Percentiles rank a stretch among this genome's conserved stretches.
phyloP scores from a whole-genome alignment of 37 sponge, comb jelly and placozoan species.

The Dysidea cf. avara region DNA sequence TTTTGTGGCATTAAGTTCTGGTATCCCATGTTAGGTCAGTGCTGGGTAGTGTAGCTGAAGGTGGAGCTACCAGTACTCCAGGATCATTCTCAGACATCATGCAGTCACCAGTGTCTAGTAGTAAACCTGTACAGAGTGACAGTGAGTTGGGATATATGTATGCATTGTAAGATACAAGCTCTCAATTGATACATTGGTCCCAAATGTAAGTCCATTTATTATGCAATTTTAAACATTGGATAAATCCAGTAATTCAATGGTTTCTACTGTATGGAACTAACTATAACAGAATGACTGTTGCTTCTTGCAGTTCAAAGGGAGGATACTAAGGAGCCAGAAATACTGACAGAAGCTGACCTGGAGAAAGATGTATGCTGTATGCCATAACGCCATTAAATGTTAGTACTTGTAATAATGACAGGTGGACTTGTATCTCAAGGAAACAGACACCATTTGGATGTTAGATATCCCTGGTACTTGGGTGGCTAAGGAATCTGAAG shows the following conservation, averaged over 20 bases:
- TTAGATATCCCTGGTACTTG: constrained; percentile 79
- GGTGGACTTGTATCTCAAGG: constrained; percentile 81
- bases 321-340: constrained; percentile 2
- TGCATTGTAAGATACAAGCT: too few species aligned
- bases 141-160: too few species aligned
- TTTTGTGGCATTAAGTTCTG: neutral
- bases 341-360: constrained; percentile 35
- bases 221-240: too few species aligned
- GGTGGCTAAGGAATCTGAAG: constrained; percentile 80
- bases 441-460: constrained; percentile 94
- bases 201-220: too few species aligned
- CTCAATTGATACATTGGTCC: too few species aligned
- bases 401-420: neutral
- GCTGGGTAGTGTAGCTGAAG: constrained; percentile 4
- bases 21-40: neutral
- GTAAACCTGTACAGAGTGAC: too few species aligned
- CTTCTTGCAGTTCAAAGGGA: neutral
- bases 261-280: too few species aligned
- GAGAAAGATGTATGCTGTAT: constrained; percentile 38
- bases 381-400: neutral
- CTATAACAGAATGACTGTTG: too few species aligned
- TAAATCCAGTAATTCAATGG: too few species aligned
- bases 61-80: constrained; percentile 7
- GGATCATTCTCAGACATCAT: constrained; percentile 20
- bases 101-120: too few species aligned